A percentile compares a stretch with the other conserved stretches of the same genome.
These are phyloP conservation scores for Pelobates fuscus DNA, from an alignment of 2,113 vertebrate genomes.

Conservation along the genomic window DNA sequence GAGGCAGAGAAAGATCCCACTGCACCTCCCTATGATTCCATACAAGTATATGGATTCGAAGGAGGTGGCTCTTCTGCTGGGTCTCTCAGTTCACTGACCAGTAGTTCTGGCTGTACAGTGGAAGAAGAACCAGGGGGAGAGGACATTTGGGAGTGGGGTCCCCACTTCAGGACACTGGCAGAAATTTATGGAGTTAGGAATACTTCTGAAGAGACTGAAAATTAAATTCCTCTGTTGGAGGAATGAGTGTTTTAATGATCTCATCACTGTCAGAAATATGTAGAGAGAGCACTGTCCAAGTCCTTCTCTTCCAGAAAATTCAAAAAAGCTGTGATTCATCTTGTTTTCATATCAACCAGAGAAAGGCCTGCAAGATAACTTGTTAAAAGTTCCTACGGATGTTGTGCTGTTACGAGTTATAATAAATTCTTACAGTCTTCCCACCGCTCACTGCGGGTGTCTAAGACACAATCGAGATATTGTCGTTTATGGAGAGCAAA, in stretches of 20 bases:
- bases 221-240: slow-evolving; percentile 15
- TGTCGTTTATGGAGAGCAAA: slow-evolving; percentile 47
- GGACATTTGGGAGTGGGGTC: slow-evolving; percentile 81
- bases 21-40: slow-evolving; percentile 85
- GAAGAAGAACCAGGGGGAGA: slow-evolving; percentile 41
- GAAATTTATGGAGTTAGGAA: slow-evolving; percentile 73
- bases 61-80: slow-evolving; percentile 83
- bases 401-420: slow-evolving; percentile 28
- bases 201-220: slow-evolving; percentile 14
- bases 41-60: slow-evolving; percentile 87
- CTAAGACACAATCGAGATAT: slow-evolving; percentile 17
- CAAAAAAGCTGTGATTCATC: neutral
- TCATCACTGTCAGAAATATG: slow-evolving; percentile 12
- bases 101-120: slow-evolving; percentile 57
- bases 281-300: slow-evolving; percentile 8
- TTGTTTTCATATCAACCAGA: neutral
- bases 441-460: slow-evolving; percentile 43
- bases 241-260: slow-evolving; percentile 13
- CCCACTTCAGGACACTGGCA: slow-evolving; percentile 80
- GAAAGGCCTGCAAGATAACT: slow-evolving; percentile 5
- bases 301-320: slow-evolving; percentile 1
- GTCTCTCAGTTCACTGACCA: slow-evolving; percentile 85
- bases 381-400: slow-evolving; percentile 16
- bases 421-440: slow-evolving; percentile 35
- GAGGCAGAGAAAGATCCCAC: slow-evolving; percentile 85